phyloP scores from a whole-genome alignment of 1,140 invertebrate species.

The Dreissena rostriformis region DNA sequence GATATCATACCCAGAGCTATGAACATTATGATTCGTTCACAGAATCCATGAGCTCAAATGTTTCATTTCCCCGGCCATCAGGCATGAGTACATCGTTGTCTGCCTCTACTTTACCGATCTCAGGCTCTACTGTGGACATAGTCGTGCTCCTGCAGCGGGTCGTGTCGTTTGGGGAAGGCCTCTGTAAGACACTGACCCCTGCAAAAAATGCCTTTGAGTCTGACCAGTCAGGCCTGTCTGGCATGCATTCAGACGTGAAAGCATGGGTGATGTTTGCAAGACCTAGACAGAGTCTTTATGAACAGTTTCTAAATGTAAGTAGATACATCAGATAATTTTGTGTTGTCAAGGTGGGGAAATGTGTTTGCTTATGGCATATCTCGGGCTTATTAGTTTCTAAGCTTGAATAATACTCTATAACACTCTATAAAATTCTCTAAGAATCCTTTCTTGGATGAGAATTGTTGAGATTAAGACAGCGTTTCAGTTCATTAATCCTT shows the following conservation, averaged over 20 bases:
- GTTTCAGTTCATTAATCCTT: no score
- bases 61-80: slow-evolving; percentile 33
- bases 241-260: not conserved
- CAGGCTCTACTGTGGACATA: slow-evolving; percentile 71
- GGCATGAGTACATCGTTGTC: not conserved
- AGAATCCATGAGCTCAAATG: slow-evolving; percentile 28
- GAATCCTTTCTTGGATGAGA: no score
- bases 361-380: no score
- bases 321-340: no score
- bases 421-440: no score
- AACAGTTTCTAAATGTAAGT: slow-evolving; percentile 55
- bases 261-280: slow-evolving; percentile 12
- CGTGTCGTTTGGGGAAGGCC: slow-evolving; percentile 62
- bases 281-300: slow-evolving; percentile 52
- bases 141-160: slow-evolving; percentile 71
- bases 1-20: not conserved
- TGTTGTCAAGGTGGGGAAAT: no score
- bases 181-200: slow-evolving; percentile 63
- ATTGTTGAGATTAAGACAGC: no score
- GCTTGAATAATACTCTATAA: no score
- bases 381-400: no score
- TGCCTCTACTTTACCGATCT: slow-evolving; percentile 62
- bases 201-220: slow-evolving; percentile 14
- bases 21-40: slow-evolving; percentile 32
- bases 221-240: slow-evolving; percentile 13